Conservation (phyloP, 2,888 invertebrate species). For the Panzeria rudis region DNA sequence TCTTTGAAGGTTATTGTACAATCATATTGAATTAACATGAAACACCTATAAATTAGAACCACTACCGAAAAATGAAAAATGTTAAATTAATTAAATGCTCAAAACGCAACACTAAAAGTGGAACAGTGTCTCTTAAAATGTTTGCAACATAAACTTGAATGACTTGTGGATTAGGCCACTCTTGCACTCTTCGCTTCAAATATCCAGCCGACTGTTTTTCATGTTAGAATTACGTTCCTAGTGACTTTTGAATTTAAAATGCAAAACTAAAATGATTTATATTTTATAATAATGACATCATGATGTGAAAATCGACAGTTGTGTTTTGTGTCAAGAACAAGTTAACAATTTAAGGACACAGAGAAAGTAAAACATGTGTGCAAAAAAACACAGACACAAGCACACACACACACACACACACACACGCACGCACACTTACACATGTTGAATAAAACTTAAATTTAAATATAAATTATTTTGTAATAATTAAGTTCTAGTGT, state of each 20-base stretch:
- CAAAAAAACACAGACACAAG: no score
- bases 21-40: no score
- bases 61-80: no score
- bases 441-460: not conserved
- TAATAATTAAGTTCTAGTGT: slow-evolving; percentile 1
- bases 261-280: not conserved
- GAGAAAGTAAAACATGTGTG: not conserved
- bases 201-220: not conserved
- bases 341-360: slow-evolving; percentile 18
- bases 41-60: no score
- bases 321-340: slow-evolving; percentile 25
- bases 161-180: no score
- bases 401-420: not conserved
- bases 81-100: no score
- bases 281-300: slow-evolving; percentile 39
- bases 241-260: slow-evolving; percentile 5
- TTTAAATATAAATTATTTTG: slow-evolving; percentile 10
- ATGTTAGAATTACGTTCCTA: not conserved
- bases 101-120: no score
- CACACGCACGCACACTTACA: not conserved
- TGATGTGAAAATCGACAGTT: slow-evolving; percentile 41
- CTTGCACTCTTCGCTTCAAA: not conserved
- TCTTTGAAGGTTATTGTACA: no score
- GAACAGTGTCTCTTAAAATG: no score
- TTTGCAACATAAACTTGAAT: no score